phyloP scores from a whole-genome alignment of 2,797 vertebrate species.

The Typhlichthys subterraneus region DNA sequence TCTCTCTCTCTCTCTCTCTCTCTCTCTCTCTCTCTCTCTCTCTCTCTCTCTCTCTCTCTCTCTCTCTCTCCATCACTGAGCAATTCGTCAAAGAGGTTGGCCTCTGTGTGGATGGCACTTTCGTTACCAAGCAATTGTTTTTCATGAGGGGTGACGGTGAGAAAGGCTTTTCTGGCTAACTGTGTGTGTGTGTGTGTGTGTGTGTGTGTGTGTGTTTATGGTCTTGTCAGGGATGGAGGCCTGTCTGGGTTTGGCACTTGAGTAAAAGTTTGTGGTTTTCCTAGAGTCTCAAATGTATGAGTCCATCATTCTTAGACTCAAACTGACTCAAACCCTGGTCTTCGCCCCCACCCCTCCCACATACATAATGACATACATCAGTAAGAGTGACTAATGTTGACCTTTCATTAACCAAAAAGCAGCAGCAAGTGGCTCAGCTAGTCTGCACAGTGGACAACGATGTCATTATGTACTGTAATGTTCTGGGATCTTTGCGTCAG shows the following conservation, averaged over 20 bases:
- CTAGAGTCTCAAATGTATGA: conserved; percentile 10
- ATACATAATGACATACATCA: conserved; percentile 9
- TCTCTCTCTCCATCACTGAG: background rate
- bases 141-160: conserved; percentile 1
- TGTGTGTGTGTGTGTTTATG: conserved; percentile 3
- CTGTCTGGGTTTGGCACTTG: background rate
- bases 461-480: background rate
- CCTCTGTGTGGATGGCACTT: conserved; percentile 15
- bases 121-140: background rate
- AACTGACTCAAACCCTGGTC: background rate
- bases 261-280: conserved; percentile 8
- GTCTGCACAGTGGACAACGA: background rate
- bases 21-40: too few species aligned
- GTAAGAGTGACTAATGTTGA: background rate
- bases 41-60: conserved; percentile 4
- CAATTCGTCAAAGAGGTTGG: conserved; percentile 6
- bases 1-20: background rate
- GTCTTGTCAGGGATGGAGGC: conserved; percentile 3
- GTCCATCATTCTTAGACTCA: background rate
- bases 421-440: background rate
- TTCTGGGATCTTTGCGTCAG: background rate
- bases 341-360: background rate
- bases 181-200: conserved; percentile 1
- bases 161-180: background rate
- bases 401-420: background rate